Evolutionary conservation across 2,888 invertebrate species (phyloP).

Genomic region (Choreutis nemorana): DNA sequence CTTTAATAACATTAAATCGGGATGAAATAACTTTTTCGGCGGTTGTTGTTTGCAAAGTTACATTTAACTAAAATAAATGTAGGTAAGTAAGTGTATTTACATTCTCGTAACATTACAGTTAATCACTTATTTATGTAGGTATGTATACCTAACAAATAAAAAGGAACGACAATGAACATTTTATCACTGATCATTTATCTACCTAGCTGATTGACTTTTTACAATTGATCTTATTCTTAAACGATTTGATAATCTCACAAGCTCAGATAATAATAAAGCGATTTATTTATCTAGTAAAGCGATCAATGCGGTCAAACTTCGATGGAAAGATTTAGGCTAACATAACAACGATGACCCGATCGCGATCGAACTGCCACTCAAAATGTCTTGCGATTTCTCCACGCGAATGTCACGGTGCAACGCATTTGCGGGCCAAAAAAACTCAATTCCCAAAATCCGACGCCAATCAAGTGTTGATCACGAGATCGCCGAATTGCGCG

Average conservation of each 20-base stretch:
- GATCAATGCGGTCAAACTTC: constrained; percentile 29
- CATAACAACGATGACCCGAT: constrained; percentile 45
- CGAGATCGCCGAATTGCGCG: constrained; percentile 47
- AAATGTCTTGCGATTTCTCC: constrained; percentile 38
- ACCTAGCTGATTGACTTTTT: constrained; percentile 63
- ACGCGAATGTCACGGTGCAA: constrained; percentile 50
- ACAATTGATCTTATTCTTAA: constrained; percentile 42
- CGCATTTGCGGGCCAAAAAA: constrained; percentile 20
- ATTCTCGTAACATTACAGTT: too few relatives aligned
- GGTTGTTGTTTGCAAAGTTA: too few relatives aligned
- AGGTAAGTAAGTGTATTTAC: too few relatives aligned
- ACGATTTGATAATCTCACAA: constrained; percentile 38
- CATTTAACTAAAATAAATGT: too few relatives aligned
- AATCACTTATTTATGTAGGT: too few relatives aligned
- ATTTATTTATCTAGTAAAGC: constrained; percentile 37
- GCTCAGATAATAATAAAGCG: constrained; percentile 39
- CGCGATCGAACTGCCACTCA: constrained; percentile 41
- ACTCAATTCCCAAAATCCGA: constrained; percentile 49
- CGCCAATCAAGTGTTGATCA: constrained; percentile 61
- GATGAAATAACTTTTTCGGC: too few relatives aligned
- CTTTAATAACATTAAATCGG: too few relatives aligned
- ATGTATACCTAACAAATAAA: too few relatives aligned
- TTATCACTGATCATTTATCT: too few relatives aligned
- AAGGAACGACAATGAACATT: too few relatives aligned
- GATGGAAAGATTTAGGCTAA: constrained; percentile 35